Evolutionary conservation across 2,888 invertebrate genomes (phyloP), one percentile per base, ranked within the genome.

Genomic region (Tachina grossa): DNA sequence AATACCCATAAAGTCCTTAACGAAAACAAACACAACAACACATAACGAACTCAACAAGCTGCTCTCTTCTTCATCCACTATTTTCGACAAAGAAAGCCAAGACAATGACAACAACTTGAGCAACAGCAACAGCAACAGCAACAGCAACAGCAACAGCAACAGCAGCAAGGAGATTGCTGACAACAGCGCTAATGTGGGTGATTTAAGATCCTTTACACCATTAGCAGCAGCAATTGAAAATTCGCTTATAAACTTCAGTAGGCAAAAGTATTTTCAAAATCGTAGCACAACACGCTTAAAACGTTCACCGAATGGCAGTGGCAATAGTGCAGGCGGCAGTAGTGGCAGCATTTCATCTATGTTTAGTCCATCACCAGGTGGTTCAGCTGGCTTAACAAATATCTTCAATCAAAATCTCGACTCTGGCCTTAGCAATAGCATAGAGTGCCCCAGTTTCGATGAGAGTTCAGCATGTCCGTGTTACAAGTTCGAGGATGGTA

Each of bases 401-500:
- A 88, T 86, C 86, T 87, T 83, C 80, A 88, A 86, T 83, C 85
- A 85, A 74, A 85, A 82, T 53, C 41, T 76, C n/a, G 85, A 81
- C 72, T 85, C 69, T 72, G 83, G 78, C 79, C 39, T 87, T 85
- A 61, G 76, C 55, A 89, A 88, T 41, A 88, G 89, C 81, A 91
- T 92, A 72, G 92, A 95, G 91, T 97, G 97, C 92, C 96, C 96
- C 84, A 95, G 95, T 90, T 94, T 95, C 90, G 94, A 96, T 90
- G 95, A 95, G 89, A 96, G 96, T 92, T 96, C 96, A 57, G 96
- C 96, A 88, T 98, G 98, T 92, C 97, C 97, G 9, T 98, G 98
- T 93, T 97, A 97, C 94, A 97, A 97, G 92, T 97, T 97, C 93
- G 97, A 97, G 93, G 97, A 97, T 93, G 97, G 95, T 95, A 93